phyloP scores from a whole-genome alignment of 2,888 invertebrate species.

The Agriotes lineatus region DNA sequence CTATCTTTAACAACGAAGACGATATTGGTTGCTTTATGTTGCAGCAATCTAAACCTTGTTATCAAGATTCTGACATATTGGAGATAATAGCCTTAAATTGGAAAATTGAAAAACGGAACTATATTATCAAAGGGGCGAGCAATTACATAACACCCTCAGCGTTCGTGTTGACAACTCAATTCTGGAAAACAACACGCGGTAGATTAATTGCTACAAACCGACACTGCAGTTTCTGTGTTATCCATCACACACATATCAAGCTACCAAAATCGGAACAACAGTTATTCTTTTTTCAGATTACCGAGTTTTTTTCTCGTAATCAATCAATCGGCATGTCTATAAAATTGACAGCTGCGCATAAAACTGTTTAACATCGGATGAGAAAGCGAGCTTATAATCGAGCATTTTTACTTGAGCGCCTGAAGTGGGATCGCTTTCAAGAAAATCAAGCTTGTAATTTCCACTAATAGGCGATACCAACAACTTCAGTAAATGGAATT shows the following conservation, averaged over 20 bases:
- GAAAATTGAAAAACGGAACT: too few relatives aligned
- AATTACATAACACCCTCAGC: neutral
- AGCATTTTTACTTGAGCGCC: neutral
- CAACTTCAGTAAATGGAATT: too few relatives aligned
- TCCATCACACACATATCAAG: conserved; percentile 1
- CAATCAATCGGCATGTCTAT: conserved; percentile 9
- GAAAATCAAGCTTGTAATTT: too few relatives aligned
- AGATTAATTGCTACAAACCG: neutral
- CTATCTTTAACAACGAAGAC: too few relatives aligned
- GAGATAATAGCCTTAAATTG: too few relatives aligned
- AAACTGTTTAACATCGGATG: conserved; percentile 1
- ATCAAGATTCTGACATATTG: too few relatives aligned
- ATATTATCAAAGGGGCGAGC: too few relatives aligned
- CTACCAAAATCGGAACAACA: neutral
- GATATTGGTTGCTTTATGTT: too few relatives aligned
- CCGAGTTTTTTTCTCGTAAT: neutral
- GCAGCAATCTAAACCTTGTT: too few relatives aligned
- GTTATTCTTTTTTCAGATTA: neutral
- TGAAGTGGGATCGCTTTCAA: neutral
- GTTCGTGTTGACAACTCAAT: neutral
- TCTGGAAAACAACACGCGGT: neutral
- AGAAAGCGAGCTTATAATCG: neutral
- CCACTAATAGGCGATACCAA: too few relatives aligned
- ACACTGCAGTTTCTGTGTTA: neutral
- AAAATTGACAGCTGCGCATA: conserved; percentile 2